Conservation (phyloP, 2,113 vertebrate genomes). For the Pandion haliaetus region DNA sequence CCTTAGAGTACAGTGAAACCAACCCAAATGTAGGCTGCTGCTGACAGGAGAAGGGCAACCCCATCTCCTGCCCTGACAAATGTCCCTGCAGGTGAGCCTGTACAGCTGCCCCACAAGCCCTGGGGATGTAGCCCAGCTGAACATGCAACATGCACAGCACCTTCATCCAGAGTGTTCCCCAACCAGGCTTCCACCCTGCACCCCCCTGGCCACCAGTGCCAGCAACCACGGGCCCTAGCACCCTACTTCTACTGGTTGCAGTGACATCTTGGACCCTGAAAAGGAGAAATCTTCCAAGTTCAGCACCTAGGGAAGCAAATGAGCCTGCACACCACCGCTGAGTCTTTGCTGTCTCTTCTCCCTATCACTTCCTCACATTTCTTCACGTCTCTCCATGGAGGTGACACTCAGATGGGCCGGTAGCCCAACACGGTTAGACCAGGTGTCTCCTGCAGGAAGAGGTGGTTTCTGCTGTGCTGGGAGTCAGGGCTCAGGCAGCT, state of each 20-base stretch:
- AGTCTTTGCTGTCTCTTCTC: background rate
- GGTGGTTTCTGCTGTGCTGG: background rate
- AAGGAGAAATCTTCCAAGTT: background rate
- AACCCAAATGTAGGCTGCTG: background rate
- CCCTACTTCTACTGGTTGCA: background rate
- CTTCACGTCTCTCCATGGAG: background rate
- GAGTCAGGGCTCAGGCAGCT: background rate
- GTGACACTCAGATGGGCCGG: background rate
- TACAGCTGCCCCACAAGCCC: background rate
- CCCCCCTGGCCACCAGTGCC: background rate
- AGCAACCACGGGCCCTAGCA: background rate
- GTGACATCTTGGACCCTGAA: background rate
- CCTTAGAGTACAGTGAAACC: background rate
- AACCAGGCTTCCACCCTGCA: too few relatives aligned
- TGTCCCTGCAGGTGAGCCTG: background rate
- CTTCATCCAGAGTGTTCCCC: background rate
- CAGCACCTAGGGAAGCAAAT: background rate
- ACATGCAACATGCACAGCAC: too few relatives aligned
- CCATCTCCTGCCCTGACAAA: rapidly evolving
- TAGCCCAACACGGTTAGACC: background rate
- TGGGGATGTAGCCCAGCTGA: background rate
- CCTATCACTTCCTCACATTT: background rate
- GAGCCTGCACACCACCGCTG: background rate
- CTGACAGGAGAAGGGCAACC: background rate
- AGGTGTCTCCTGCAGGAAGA: background rate